Conservation (phyloP, 92 coral and sea anemone species). For the Heliopora coerulea region DNA sequence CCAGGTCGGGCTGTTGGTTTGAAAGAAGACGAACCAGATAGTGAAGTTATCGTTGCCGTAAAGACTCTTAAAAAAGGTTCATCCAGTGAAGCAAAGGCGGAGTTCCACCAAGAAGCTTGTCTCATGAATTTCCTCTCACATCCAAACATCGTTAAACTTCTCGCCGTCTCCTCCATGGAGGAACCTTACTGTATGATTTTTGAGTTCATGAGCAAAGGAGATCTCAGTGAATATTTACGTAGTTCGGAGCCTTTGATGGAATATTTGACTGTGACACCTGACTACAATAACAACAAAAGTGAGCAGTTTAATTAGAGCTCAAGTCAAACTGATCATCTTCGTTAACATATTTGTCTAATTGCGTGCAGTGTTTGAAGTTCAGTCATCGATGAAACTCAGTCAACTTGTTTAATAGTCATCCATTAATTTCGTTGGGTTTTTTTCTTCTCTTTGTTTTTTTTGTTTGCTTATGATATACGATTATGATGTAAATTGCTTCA, state of each 20-base stretch:
- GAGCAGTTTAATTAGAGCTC: not conserved
- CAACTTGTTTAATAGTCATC: too few species aligned
- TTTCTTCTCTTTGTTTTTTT: too few species aligned
- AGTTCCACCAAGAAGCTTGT: slow-evolving; percentile 82
- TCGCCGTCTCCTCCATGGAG: slow-evolving; percentile 92
- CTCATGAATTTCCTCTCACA: slow-evolving; percentile 82
- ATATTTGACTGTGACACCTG: slow-evolving; percentile 27
- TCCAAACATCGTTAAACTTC: slow-evolving; percentile 76
- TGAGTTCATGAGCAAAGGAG: slow-evolving; percentile 93
- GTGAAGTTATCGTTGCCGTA: slow-evolving; percentile 73
- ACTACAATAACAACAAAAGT: slow-evolving; percentile 82
- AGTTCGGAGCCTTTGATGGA: slow-evolving; percentile 73
- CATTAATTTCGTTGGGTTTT: too few species aligned
- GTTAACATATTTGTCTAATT: too few species aligned
- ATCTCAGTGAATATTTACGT: slow-evolving; percentile 86
- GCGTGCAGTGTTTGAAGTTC: too few species aligned
- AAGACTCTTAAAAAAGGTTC: slow-evolving; percentile 94
- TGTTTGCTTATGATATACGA: too few species aligned
- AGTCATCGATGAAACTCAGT: too few species aligned
- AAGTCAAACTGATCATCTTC: too few species aligned
- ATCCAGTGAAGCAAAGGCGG: slow-evolving; percentile 74
- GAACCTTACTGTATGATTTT: slow-evolving; percentile 98
- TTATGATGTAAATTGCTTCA: too few species aligned
- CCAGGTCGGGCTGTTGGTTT: slow-evolving; percentile 79
- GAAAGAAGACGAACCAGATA: slow-evolving; percentile 60